These are phyloP conservation scores for Oenanthe oenanthe DNA, from an alignment of 2,113 vertebrate genomes.

Conservation along the genomic window DNA sequence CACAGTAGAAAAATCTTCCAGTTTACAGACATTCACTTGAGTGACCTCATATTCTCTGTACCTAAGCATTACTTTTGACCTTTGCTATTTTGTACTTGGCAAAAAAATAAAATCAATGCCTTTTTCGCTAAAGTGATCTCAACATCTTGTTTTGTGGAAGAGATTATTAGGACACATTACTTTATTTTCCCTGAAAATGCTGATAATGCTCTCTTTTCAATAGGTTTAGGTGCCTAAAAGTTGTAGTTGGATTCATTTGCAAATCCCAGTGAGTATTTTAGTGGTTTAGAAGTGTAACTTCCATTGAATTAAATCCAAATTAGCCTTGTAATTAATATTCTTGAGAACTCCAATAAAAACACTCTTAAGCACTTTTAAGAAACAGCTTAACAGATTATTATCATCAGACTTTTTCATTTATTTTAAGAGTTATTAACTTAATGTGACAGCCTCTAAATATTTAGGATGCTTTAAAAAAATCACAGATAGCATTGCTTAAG, in stretches of 20 bases:
- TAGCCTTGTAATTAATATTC: not conserved
- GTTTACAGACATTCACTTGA: not conserved
- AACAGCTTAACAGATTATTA: not conserved
- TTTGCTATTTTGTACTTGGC: constrained; percentile 43
- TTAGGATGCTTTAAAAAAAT: not conserved
- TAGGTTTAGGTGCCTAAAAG: not conserved
- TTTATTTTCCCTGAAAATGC: not conserved
- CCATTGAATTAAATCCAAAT: not conserved
- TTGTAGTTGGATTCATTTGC: not conserved
- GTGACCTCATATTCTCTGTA: not conserved
- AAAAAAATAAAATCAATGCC: constrained; percentile 26
- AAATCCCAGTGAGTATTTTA: not conserved
- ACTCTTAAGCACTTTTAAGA: not conserved
- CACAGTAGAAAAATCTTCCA: not conserved
- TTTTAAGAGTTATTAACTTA: not conserved
- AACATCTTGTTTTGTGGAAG: not conserved
- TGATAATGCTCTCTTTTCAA: not conserved
- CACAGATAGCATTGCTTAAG: not conserved
- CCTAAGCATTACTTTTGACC: not conserved
- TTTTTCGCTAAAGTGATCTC: not conserved
- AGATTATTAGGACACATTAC: not conserved
- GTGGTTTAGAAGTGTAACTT: not conserved
- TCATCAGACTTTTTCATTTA: not conserved
- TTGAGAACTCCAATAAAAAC: not conserved
- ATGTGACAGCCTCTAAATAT: not conserved